Base-by-base conservation (phyloP, 2,113 vertebrate genomes). In the Phalacrocorax pelagicus region DNA sequence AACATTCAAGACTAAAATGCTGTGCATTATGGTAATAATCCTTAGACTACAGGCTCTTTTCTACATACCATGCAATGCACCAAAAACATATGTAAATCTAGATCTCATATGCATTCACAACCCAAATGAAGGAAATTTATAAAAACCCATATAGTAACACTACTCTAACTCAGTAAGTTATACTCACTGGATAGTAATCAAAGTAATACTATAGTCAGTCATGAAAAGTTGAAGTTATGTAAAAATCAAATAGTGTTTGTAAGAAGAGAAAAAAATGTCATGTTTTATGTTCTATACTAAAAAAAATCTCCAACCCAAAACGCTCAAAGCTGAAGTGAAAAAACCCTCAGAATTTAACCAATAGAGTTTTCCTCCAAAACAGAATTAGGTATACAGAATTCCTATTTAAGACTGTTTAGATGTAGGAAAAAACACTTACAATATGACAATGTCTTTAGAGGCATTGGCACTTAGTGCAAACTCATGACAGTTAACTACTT, bases 401-500 rank as follows among this genome's bases (percentile, higher is more conserved):
- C 29, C 46, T 69, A 49, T 5, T 13, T 23, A 84, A 67, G 0
- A 2, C 32, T 29, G 24, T 49, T n/a, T 36, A 86, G 27, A 70
- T 23, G 5, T 26, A 83, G 79, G 63, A 66, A 55, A 78, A 88
- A 52, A 4, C 78, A 99, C 99, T 99, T 96, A 99, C 99, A 99
- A 96, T 98, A 99, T 99, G 96, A 99, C 95, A 96, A 99, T 98
- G 96, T 99, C 99, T 98, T 98, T 99, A 63, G 99, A 99, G 95
- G 99, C 94, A 90, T 99, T 99, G 97, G 99, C 98, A 96, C 98
- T 98, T 86, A 99, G 99, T 98, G 98, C 93, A 98, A 99, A 99
- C 95, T 99, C 99, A 61, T 99, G 98, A 98, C 99, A 99, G 97
- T 99, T 99, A 97, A 99, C 98, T 97, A 99, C 98, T 98, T 99